Conservation (phyloP, 2,113 vertebrate species). For the Asarcornis scutulata region DNA sequence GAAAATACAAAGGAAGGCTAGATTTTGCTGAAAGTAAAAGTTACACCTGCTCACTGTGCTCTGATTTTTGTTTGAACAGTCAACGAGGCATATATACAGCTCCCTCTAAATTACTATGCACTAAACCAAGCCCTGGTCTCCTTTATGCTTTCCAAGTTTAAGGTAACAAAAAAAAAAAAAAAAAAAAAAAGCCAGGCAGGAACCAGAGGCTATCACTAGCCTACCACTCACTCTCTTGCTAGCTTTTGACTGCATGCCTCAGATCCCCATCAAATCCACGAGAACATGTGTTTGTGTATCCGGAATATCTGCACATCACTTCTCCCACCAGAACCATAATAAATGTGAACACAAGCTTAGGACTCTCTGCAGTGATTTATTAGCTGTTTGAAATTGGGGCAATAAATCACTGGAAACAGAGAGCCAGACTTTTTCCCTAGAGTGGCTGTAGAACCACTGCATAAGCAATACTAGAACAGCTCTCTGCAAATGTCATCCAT, state of each 20-base stretch:
- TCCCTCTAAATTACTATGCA: background rate
- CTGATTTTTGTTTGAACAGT: background rate
- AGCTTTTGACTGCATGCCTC: background rate
- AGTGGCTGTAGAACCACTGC: background rate
- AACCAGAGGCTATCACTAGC: background rate
- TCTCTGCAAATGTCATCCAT: background rate
- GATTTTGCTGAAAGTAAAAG: background rate
- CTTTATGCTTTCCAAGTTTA: background rate
- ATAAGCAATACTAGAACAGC: background rate
- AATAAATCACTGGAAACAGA: background rate
- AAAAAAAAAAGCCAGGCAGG: background rate
- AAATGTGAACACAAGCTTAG: background rate
- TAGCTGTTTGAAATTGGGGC: background rate
- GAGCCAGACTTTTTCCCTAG: background rate
- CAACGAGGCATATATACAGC: background rate
- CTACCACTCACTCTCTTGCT: background rate
- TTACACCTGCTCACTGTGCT: background rate
- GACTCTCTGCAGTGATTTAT: background rate
- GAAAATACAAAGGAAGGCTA: background rate
- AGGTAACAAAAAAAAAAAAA: background rate
- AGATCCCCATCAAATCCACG: background rate
- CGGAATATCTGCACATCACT: background rate
- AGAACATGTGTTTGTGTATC: background rate
- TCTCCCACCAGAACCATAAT: background rate
- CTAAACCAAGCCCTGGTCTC: background rate